These are phyloP conservation scores for Poecilia wingei DNA, from an alignment of 2,797 vertebrate genomes.

Conservation along the genomic window DNA sequence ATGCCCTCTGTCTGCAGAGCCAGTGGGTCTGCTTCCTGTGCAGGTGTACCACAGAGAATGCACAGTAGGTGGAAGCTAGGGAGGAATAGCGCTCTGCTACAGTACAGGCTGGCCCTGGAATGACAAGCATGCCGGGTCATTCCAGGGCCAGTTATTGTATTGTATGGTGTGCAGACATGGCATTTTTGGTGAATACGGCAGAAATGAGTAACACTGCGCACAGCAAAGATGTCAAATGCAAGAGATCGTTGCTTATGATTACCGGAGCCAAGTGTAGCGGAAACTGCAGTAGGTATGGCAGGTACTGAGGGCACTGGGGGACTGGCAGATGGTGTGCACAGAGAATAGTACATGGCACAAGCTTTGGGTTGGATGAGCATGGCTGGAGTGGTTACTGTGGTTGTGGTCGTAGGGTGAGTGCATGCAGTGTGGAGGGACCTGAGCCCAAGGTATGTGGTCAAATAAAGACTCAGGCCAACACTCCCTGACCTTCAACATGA, in stretches of 20 bases:
- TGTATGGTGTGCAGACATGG: constrained; percentile 1
- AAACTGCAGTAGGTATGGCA: constrained; percentile 34
- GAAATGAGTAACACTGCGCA: constrained; percentile 6
- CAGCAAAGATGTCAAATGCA: constrained; percentile 2
- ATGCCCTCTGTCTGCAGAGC: constrained; percentile 82
- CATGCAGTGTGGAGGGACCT: constrained; percentile 50
- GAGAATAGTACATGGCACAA: constrained; percentile 59
- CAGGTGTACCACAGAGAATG: constrained; percentile 79
- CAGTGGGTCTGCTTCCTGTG: constrained; percentile 81
- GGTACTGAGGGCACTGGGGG: constrained; percentile 43
- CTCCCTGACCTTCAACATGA: constrained; percentile 37
- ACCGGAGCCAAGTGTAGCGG: constrained; percentile 29
- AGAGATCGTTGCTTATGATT: constrained; percentile 21
- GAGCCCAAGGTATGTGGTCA: constrained; percentile 54
- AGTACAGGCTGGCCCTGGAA: constrained; percentile 36
- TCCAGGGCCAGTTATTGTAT: not conserved
- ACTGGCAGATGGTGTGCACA: constrained; percentile 67
- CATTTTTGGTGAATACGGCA: not conserved
- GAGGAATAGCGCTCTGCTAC: constrained; percentile 44
- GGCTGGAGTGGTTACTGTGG: constrained; percentile 49
- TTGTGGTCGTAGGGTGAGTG: constrained; percentile 47
- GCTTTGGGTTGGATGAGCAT: constrained; percentile 48
- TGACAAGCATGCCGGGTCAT: not conserved
- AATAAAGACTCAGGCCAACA: constrained; percentile 36
- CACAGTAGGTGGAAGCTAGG: constrained; percentile 53